phyloP scores from a whole-genome alignment of 2,888 invertebrate genomes.

The Gryllus longicercus region DNA sequence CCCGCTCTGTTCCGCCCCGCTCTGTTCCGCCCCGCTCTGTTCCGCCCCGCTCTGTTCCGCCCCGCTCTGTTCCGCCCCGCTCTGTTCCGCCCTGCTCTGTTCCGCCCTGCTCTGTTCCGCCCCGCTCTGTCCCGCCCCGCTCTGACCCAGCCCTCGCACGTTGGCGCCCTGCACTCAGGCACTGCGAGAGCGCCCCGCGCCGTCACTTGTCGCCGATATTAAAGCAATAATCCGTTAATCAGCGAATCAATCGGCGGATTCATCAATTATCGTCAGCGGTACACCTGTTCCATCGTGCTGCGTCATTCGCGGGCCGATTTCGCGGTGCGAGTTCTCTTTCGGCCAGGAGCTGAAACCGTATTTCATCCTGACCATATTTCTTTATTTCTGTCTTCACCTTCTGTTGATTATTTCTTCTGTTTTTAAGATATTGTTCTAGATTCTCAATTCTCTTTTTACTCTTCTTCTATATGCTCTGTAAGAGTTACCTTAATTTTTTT shows the following conservation, averaged over 20 bases:
- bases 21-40: no score
- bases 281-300: not conserved
- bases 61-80: no score
- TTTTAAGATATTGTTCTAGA: no score
- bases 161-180: not conserved
- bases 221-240: not conserved
- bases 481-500: no score
- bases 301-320: not conserved
- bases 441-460: no score
- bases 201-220: not conserved
- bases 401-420: not conserved
- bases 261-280: not conserved
- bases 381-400: not conserved
- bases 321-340: not conserved
- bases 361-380: not conserved
- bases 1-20: no score
- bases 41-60: no score
- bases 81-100: no score
- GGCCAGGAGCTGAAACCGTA: not conserved
- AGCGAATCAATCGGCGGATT: not conserved
- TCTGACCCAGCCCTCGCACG: not conserved
- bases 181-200: not conserved
- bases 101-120: not conserved
- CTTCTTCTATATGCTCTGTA: no score
- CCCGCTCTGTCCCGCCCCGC: not conserved